Percentiles rank a stretch among this genome's conserved stretches.
Evolutionary conservation across 2,888 invertebrate species (phyloP).

Genomic region (Microctonus brassicae): DNA sequence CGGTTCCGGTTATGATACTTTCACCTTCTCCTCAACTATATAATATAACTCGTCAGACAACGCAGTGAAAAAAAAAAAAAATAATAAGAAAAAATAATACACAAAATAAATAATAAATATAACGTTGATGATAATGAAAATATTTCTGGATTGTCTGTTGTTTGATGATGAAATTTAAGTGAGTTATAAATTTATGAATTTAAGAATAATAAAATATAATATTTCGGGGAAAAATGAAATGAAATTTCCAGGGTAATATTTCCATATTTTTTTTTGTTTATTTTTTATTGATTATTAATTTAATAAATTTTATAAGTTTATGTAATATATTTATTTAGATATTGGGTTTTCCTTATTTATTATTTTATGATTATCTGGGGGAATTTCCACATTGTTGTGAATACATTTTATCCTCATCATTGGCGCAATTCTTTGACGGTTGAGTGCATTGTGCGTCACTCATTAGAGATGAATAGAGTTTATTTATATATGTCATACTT

Average conservation of each 20-base stretch:
- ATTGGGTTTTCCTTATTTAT: constrained; percentile 4
- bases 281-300: too few species aligned
- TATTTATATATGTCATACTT: background rate
- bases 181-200: too few species aligned
- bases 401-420: background rate
- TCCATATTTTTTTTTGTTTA: too few species aligned
- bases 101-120: background rate
- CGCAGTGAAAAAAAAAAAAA: background rate
- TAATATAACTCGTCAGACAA: background rate
- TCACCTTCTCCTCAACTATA: constrained; percentile 35
- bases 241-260: too few species aligned
- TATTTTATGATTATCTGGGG: background rate
- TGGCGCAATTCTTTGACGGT: background rate
- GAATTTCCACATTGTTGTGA: constrained; percentile 2
- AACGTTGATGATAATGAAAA: too few species aligned
- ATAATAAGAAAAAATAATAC: background rate
- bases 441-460: constrained; percentile 1
- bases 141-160: background rate
- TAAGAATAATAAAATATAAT: too few species aligned
- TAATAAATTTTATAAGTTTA: background rate
- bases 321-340: background rate
- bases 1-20: constrained; percentile 29
- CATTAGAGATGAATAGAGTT: constrained; percentile 2
- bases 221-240: too few species aligned
- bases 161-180: background rate